Conservation (phyloP, 1,140 invertebrate genomes). For the Tetragnatha versicolor region DNA sequence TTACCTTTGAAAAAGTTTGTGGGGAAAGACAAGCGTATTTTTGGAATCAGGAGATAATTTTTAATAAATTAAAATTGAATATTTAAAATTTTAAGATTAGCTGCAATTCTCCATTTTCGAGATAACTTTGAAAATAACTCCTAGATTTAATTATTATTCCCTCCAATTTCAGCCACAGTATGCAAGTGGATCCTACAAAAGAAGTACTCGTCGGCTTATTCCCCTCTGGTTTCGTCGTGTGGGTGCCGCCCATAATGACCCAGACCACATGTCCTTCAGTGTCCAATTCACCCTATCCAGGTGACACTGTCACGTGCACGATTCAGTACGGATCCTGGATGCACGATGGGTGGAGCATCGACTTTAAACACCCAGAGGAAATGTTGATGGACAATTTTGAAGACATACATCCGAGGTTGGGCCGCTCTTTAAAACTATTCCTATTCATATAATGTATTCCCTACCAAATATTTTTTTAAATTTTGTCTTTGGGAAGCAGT, state of each 20-base stretch:
- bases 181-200: conserved; percentile 24
- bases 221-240: background rate
- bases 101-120: too few species aligned
- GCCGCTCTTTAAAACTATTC: too few species aligned
- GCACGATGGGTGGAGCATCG: conserved; percentile 40
- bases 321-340: conserved; percentile 23
- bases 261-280: conserved; percentile 13
- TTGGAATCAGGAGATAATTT: too few species aligned
- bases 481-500: too few species aligned
- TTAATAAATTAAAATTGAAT: too few species aligned
- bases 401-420: conserved; percentile 23
- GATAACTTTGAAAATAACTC: too few species aligned
- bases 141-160: background rate
- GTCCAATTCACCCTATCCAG: background rate
- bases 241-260: conserved; percentile 20
- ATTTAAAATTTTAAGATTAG: too few species aligned
- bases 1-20: too few species aligned
- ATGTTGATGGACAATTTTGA: conserved; percentile 8
- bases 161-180: conserved; percentile 12
- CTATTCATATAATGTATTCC: too few species aligned
- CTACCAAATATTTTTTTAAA: too few species aligned
- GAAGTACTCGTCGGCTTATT: conserved; percentile 2
- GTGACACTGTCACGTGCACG: conserved; percentile 1
- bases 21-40: too few species aligned
- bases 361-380: background rate